These are phyloP conservation scores for Pristionchus arcanus DNA, from an alignment of 2,888 invertebrate genomes.

Conservation along the genomic window DNA sequence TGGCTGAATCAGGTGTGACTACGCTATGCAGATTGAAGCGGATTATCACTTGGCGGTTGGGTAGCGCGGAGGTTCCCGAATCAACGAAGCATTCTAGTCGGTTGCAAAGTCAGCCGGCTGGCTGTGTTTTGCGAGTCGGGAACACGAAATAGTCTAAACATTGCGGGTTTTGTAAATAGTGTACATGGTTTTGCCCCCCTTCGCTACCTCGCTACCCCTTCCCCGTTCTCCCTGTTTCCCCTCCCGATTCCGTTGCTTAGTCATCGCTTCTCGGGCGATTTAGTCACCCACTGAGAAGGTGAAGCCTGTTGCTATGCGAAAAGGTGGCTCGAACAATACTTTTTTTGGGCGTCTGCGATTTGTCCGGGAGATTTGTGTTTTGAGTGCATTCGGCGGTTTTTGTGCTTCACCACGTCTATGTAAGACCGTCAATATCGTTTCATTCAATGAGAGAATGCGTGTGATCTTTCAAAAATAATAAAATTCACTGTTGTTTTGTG, in stretches of 20 bases:
- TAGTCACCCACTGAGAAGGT: neutral
- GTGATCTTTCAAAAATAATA: too few species aligned
- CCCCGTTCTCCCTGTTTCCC: neutral
- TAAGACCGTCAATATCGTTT: too few species aligned
- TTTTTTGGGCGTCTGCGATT: too few species aligned
- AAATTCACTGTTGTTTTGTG: too few species aligned
- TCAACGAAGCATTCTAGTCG: neutral
- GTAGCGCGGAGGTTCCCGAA: neutral
- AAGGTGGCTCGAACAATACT: too few species aligned
- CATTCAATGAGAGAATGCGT: too few species aligned
- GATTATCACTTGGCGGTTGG: neutral
- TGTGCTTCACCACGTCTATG: too few species aligned
- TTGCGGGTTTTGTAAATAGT: neutral
- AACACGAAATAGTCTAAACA: neutral
- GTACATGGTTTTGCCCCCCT: neutral
- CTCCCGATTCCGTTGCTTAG: slow-evolving; percentile 13
- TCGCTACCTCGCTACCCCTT: neutral
- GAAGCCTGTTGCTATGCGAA: too few species aligned
- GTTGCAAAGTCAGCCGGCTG: neutral
- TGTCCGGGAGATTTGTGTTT: too few species aligned
- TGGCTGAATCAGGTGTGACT: neutral
- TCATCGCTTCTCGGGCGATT: neutral
- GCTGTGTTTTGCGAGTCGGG: neutral
- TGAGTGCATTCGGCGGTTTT: too few species aligned
- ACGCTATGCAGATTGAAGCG: neutral